Evolutionary conservation across 2,888 invertebrate genomes (phyloP), one percentile per base, ranked within the genome.

Genomic region (Toxonevra muliebris): DNA sequence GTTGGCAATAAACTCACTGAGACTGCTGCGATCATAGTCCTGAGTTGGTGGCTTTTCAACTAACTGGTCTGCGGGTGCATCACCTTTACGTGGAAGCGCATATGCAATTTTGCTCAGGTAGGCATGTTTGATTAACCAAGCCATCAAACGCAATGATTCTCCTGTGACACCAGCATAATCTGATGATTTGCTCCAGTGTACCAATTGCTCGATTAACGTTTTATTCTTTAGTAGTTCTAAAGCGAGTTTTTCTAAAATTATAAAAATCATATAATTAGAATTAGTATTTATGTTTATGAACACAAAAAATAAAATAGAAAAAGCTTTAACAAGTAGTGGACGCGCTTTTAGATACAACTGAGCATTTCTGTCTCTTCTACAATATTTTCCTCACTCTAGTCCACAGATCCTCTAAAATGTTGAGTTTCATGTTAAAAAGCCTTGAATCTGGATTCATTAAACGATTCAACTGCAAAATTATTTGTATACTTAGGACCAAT

Each of bases 111-210:
- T 86, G 57, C 79, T 80, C 3, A 87, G 85, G 76, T 86, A 87
- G 77, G 90, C 90, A 80, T 92, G 91, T 79, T 91, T 92, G 61
- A 92, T 89, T 61, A 91, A 84, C 92, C 94, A 94, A 63, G 93
- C 92, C 72, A 94, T 87, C 61, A 94, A 87, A 13, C 94, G 89
- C 76, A 91, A 89, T 15, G 93, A 92, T 88, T 93, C 93, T 30
- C 93, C 94, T 76, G 93, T 91, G 4, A 95, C 94, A 19, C 95
- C 95, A 60, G 93, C 90, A 86, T 92, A 92, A 80, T 93, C 93
- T 12, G 92, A 91, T 63, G 90, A 91, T 73, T 87, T 88, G 76
- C 92, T 93, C 93, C 94, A 95, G 68, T 89, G 88, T 41, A 92
- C 90, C 62, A 92, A 86, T 75, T 90, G 89, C 30, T 87, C 86